Conservation (phyloP, 2,113 vertebrate genomes). For the Dicaeum eximium region DNA sequence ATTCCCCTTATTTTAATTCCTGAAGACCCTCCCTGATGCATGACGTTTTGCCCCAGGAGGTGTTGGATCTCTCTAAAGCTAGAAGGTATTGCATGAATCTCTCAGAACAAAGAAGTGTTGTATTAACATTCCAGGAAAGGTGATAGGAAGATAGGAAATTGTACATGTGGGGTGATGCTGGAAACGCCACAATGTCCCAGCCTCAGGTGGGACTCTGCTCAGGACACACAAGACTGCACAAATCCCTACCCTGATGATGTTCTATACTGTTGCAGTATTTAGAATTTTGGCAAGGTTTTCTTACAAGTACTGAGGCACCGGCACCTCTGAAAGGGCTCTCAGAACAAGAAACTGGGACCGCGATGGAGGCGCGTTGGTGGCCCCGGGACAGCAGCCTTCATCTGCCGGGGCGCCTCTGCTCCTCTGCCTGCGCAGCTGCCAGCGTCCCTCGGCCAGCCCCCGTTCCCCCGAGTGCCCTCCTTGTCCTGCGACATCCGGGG, state of each 20-base stretch:
- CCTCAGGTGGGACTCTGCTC: neutral
- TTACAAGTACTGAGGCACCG: rapidly evolving
- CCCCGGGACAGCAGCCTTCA: neutral
- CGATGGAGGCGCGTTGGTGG: neutral
- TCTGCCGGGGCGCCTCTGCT: neutral
- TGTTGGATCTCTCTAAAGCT: neutral
- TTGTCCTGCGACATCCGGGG: neutral
- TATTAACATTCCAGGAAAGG: neutral
- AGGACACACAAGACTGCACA: neutral
- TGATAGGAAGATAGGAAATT: neutral
- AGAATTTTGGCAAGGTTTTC: neutral
- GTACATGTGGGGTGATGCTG: neutral
- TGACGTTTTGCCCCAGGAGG: rapidly evolving
- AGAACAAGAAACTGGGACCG: neutral
- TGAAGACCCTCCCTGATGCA: neutral
- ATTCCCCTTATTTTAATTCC: neutral
- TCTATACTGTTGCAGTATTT: neutral
- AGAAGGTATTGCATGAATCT: neutral
- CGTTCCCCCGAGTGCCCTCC: rapidly evolving
- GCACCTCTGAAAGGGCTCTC: too few species aligned
- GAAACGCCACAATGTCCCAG: neutral
- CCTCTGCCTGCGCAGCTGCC: too few species aligned
- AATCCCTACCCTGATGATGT: neutral
- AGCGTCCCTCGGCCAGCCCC: rapidly evolving
- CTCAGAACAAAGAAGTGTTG: neutral